Evolutionary conservation across 2,113 vertebrate species (phyloP).

Genomic region (Scopus umbretta): DNA sequence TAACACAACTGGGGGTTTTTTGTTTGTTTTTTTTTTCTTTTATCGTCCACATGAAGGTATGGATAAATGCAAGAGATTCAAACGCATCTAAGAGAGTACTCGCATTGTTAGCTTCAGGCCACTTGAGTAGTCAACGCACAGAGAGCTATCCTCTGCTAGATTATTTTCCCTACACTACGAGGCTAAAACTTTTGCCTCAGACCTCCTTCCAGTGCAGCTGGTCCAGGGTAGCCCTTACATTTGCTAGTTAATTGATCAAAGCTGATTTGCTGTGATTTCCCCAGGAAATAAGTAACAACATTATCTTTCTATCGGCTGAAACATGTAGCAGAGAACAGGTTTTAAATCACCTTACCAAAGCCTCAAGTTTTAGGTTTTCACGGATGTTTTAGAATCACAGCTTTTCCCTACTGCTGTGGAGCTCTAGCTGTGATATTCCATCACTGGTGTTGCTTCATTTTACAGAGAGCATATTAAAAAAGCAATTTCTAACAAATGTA

Average conservation of each 20-base stretch:
- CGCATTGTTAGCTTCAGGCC: neutral
- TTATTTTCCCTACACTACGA: neutral
- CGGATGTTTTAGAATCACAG: neutral
- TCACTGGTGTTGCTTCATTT: neutral
- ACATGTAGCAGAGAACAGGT: neutral
- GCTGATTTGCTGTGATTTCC: neutral
- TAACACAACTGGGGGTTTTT: neutral
- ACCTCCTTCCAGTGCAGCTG: neutral
- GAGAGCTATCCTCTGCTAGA: neutral
- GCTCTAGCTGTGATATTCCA: neutral
- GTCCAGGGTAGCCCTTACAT: neutral
- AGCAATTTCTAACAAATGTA: rapidly evolving
- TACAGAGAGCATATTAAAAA: neutral
- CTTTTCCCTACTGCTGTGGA: neutral
- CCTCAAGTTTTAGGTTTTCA: neutral
- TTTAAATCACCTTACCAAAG: neutral
- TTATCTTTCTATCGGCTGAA: neutral
- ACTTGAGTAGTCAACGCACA: neutral
- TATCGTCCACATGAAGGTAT: neutral
- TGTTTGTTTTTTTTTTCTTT: neutral
- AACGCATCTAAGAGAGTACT: neutral
- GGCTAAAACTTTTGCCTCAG: neutral
- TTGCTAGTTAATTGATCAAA: neutral
- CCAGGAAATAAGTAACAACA: neutral
- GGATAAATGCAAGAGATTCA: neutral